These are phyloP conservation scores for Helicoverpa assulta DNA, from an alignment of 2,888 invertebrate genomes.

Conservation along the genomic window DNA sequence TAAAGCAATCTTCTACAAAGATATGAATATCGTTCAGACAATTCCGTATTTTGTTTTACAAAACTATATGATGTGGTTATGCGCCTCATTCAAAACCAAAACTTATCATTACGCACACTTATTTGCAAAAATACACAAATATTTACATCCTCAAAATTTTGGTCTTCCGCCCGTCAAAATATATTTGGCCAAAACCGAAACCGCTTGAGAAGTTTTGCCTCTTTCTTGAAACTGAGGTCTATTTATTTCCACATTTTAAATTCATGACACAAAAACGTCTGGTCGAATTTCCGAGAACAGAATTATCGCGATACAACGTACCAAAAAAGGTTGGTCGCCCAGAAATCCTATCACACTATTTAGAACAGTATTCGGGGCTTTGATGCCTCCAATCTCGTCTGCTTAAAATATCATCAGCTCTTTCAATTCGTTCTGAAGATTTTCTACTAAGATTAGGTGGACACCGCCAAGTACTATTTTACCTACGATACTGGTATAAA, in stretches of 20 bases:
- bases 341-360: constrained; percentile 53
- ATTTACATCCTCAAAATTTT: constrained; percentile 40
- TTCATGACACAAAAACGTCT: constrained; percentile 19
- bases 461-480: no score
- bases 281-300: constrained; percentile 19
- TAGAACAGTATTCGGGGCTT: constrained; percentile 48
- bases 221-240: constrained; percentile 2
- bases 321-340: constrained; percentile 34
- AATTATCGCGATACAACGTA: constrained; percentile 21
- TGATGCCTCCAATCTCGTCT: constrained; percentile 39
- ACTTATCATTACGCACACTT: constrained; percentile 8
- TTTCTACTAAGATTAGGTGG: constrained; percentile 23
- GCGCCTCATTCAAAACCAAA: constrained; percentile 8
- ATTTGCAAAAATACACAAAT: constrained; percentile 24
- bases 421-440: constrained; percentile 50
- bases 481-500: neutral
- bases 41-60: neutral
- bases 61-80: neutral
- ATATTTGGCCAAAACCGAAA: neutral
- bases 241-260: neutral
- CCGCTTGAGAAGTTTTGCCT: neutral
- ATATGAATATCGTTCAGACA: neutral
- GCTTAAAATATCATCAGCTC: constrained; percentile 38
- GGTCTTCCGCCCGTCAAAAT: neutral
- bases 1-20: neutral